These are phyloP conservation scores for Oscheius sp. DNA, from an alignment of 2,888 invertebrate species.

Conservation along the genomic window DNA sequence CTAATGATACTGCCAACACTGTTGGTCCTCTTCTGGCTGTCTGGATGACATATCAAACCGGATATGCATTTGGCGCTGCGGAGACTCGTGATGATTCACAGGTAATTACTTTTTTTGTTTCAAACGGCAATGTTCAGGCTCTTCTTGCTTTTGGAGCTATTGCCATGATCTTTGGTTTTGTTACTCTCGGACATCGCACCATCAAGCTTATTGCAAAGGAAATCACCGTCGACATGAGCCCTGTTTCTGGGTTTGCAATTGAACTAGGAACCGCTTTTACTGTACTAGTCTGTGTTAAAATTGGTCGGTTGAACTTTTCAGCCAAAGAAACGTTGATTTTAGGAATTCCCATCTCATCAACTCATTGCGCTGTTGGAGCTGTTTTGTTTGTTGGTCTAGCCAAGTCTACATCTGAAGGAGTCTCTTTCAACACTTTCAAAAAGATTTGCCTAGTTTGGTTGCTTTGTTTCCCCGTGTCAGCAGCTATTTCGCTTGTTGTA, in stretches of 20 bases:
- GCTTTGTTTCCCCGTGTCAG: constrained; percentile 57
- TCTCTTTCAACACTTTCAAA: constrained; percentile 47
- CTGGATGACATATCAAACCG: constrained; percentile 55
- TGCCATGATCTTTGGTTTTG: constrained; percentile 58
- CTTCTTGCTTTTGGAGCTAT: constrained; percentile 51
- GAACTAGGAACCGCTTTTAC: constrained; percentile 64
- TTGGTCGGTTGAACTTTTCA: constrained; percentile 37
- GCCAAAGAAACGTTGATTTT: background rate
- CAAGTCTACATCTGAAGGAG: constrained; percentile 51
- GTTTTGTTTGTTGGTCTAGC: constrained; percentile 61
- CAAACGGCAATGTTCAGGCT: background rate
- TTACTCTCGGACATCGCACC: constrained; percentile 56
- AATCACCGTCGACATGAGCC: constrained; percentile 54
- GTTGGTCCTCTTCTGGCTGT: constrained; percentile 62
- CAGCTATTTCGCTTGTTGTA: constrained; percentile 42
- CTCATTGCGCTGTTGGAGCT: constrained; percentile 63
- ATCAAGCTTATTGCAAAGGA: constrained; percentile 56
- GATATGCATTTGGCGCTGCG: constrained; percentile 54
- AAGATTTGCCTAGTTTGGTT: constrained; percentile 53
- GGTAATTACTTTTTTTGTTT: background rate
- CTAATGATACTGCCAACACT: constrained; percentile 76
- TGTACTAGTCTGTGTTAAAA: constrained; percentile 59
- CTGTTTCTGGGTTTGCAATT: constrained; percentile 61
- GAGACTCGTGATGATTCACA: constrained; percentile 55
- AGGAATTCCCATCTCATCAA: constrained; percentile 59